A percentile compares a stretch with the other conserved stretches of the same genome.
Conservation (phyloP, 2,888 invertebrate genomes). For the Macrophya annulata region DNA sequence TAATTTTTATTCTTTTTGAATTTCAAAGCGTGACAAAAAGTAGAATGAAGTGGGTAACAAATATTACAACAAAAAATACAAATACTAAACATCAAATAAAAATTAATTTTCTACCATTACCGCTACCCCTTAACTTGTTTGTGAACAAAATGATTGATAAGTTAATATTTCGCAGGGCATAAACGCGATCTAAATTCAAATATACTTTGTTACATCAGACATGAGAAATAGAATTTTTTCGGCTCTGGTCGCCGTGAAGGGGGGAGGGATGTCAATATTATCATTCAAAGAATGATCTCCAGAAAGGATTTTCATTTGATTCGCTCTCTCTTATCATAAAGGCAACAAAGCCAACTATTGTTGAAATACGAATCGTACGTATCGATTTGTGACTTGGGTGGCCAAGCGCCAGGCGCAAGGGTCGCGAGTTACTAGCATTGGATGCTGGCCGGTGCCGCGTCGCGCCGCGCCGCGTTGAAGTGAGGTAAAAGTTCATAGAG, state of each 20-base stretch:
- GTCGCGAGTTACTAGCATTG: slow-evolving; percentile 19
- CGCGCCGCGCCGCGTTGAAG: slow-evolving; percentile 1
- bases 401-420: slow-evolving; percentile 44
- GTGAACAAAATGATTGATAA: not conserved
- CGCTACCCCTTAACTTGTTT: not conserved
- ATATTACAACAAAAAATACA: not conserved
- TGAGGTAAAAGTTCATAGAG: slow-evolving; percentile 30
- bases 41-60: not conserved
- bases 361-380: slow-evolving; percentile 28
- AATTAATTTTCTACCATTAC: not conserved
- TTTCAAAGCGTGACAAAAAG: too few relatives aligned
- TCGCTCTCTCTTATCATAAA: not conserved
- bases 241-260: too few relatives aligned
- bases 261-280: not conserved
- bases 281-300: slow-evolving; percentile 10
- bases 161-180: not conserved
- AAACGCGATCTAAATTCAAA: not conserved
- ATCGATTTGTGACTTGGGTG: slow-evolving; percentile 47
- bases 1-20: not conserved
- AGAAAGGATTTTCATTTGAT: not conserved
- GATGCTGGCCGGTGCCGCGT: slow-evolving; percentile 39
- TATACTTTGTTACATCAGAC: not conserved
- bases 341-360: slow-evolving; percentile 18
- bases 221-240: not conserved
- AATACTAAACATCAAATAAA: not conserved